A percentile compares a stretch with the other conserved stretches of the same genome.
Conservation (phyloP, 2,113 vertebrate genomes). For the Coptodon rendalli region DNA sequence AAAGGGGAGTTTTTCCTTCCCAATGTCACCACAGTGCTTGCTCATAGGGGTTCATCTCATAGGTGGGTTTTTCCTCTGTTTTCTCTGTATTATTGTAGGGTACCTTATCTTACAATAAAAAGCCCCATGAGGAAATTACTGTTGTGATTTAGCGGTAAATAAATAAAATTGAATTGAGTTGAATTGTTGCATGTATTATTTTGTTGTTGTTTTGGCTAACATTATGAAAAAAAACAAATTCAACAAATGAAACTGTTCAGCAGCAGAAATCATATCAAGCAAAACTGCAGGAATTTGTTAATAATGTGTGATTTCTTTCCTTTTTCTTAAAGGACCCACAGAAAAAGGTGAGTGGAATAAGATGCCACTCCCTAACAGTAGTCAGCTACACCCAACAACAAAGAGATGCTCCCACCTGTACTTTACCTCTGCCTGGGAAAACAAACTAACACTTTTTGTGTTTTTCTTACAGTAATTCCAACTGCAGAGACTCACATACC, state of each 20-base stretch:
- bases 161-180: neutral
- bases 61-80: neutral
- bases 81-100: neutral
- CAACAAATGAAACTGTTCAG: neutral
- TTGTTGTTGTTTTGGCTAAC: neutral
- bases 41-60: neutral
- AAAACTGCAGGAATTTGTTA: neutral
- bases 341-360: neutral
- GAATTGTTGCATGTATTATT: neutral
- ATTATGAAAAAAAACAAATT: neutral
- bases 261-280: neutral
- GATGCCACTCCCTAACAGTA: neutral
- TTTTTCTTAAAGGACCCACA: neutral
- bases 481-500: conserved; percentile 85
- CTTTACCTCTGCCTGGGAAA: neutral
- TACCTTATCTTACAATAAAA: neutral
- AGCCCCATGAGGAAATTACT: neutral
- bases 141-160: neutral
- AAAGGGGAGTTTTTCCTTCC: neutral
- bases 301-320: neutral
- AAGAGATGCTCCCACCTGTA: neutral
- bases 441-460: neutral
- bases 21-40: neutral
- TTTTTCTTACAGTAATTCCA: conserved; percentile 60
- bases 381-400: neutral